Evolutionary conservation across 2,113 vertebrate genomes (phyloP).

Genomic region (Leiothrix lutea): DNA sequence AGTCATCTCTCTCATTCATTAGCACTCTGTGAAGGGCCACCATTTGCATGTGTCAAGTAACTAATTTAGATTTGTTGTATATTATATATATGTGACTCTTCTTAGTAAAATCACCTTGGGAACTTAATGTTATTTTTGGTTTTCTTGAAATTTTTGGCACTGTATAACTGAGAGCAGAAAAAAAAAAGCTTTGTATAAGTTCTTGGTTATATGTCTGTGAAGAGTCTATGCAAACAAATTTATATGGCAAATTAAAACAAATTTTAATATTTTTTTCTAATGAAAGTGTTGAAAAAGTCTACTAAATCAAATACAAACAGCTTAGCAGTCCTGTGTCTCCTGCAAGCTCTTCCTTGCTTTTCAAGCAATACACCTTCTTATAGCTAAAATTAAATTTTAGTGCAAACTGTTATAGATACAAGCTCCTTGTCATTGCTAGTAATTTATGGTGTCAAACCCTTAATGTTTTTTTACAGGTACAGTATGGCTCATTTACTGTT

Average conservation of each 20-base stretch:
- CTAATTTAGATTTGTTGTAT: not conserved
- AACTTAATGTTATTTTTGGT: not conserved
- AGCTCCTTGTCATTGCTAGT: not conserved
- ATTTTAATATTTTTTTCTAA: not conserved
- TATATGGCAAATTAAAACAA: not conserved
- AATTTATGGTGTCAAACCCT: not conserved
- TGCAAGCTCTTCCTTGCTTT: not conserved
- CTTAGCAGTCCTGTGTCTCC: not conserved
- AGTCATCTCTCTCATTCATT: not conserved
- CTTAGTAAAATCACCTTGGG: not conserved
- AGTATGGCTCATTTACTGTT: not conserved
- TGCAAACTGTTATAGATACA: not conserved
- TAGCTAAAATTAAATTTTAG: not conserved
- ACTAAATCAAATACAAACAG: not conserved
- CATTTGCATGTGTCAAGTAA: not conserved
- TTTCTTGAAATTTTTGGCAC: not conserved
- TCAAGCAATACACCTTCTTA: not conserved
- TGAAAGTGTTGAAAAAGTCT: not conserved
- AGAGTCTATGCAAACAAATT: not conserved
- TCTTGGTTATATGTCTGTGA: not conserved
- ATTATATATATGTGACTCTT: not conserved
- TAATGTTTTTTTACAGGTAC: not conserved
- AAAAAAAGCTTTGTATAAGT: not conserved
- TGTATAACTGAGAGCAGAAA: not conserved
- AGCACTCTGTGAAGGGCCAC: not conserved